phyloP scores from a whole-genome alignment of 1,140 invertebrate genomes.

The Drosophila dunni region DNA sequence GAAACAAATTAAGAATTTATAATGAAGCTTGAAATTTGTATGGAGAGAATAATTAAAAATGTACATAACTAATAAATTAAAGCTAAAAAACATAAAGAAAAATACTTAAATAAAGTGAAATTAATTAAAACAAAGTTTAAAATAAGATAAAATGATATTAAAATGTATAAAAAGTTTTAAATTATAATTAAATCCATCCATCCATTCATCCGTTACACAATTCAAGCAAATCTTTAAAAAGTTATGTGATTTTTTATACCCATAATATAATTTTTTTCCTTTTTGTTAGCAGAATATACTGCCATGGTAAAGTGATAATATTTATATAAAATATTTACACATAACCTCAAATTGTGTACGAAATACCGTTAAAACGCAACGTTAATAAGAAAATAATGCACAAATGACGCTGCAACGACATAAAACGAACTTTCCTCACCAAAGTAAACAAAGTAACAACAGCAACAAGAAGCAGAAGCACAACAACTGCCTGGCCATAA shows the following conservation, averaged over 20 bases:
- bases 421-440: constrained; percentile 60
- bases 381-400: constrained; percentile 68
- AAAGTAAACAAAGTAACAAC: constrained; percentile 39
- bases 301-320: constrained; percentile 49
- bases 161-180: not conserved
- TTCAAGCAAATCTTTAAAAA: not conserved
- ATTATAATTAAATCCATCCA: not conserved
- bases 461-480: constrained; percentile 26
- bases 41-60: no score
- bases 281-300: constrained; percentile 37
- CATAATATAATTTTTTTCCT: not conserved
- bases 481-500: constrained; percentile 25
- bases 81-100: no score
- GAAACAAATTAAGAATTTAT: not conserved
- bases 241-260: constrained; percentile 8
- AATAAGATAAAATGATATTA: not conserved
- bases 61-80: no score
- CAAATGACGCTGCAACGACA: constrained; percentile 75
- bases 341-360: constrained; percentile 32
- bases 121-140: no score
- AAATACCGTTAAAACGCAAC: constrained; percentile 12
- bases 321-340: constrained; percentile 24
- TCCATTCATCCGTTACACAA: no score
- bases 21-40: no score
- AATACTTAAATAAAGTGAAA: no score